These are phyloP conservation scores for Steatornis caripensis DNA, from an alignment of 2,113 vertebrate species.

Conservation along the genomic window DNA sequence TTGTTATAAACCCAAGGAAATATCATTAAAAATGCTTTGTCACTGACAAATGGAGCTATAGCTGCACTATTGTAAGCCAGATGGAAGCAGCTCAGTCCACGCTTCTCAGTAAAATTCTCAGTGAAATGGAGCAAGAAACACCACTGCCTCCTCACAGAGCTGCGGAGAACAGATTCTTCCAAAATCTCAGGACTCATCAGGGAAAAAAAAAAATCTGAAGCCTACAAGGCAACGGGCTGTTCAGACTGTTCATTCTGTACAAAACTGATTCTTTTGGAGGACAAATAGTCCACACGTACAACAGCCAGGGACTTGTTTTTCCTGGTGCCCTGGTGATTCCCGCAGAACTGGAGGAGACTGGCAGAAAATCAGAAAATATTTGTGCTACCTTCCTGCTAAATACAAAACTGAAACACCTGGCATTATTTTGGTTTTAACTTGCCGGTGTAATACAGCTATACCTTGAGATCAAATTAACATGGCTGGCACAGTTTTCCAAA, in stretches of 20 bases:
- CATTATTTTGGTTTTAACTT: not conserved
- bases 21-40: not conserved
- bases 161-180: not conserved
- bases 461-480: not conserved
- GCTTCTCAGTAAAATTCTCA: not conserved
- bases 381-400: not conserved
- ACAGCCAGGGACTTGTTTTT: not conserved
- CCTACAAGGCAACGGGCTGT: not conserved
- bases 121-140: not conserved
- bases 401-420: not conserved
- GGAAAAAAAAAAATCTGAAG: not conserved
- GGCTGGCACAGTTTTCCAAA: not conserved
- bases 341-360: not conserved
- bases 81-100: not conserved
- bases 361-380: not conserved
- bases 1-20: not conserved
- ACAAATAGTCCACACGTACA: not conserved
- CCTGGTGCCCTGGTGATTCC: not conserved
- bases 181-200: not conserved
- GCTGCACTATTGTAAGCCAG: not conserved
- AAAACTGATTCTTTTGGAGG: not conserved
- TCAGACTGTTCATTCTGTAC: not conserved
- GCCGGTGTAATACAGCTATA: not conserved
- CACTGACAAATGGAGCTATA: not conserved
- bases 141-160: not conserved